Percentiles rank a stretch among this genome's conserved stretches.
Conservation (phyloP, 2,888 invertebrate species). For the Ophraella communa region DNA sequence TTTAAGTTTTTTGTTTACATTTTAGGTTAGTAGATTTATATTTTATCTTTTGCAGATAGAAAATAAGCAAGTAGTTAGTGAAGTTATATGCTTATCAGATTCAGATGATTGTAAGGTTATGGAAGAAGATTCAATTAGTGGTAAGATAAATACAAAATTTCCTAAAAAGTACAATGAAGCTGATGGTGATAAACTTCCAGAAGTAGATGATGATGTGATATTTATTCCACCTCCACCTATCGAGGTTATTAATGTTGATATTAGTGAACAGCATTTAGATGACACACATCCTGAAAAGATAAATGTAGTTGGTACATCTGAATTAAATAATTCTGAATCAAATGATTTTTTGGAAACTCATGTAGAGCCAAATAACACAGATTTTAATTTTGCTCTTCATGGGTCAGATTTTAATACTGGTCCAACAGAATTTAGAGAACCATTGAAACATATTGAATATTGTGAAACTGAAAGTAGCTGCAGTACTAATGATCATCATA, state of each 20-base stretch:
- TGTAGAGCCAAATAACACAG: slow-evolving; percentile 34
- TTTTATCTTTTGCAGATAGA: not conserved
- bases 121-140: slow-evolving; percentile 8
- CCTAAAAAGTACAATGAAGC: slow-evolving; percentile 30
- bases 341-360: slow-evolving; percentile 51
- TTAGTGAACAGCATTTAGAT: slow-evolving; percentile 31
- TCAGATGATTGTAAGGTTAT: slow-evolving; percentile 23
- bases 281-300: slow-evolving; percentile 20
- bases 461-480: slow-evolving; percentile 54
- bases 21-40: too few species aligned
- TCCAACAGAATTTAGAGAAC: slow-evolving; percentile 41
- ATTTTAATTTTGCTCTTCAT: slow-evolving; percentile 52
- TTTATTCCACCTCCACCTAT: slow-evolving; percentile 49
- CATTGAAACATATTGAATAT: slow-evolving; percentile 43
- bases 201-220: slow-evolving; percentile 46
- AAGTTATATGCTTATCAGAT: slow-evolving; percentile 5
- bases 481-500: slow-evolving; percentile 44
- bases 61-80: not conserved
- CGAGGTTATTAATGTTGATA: slow-evolving; percentile 48
- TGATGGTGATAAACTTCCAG: slow-evolving; percentile 29
- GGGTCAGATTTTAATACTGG: slow-evolving; percentile 48
- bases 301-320: slow-evolving; percentile 39
- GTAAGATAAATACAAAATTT: slow-evolving; percentile 23
- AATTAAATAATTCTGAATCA: slow-evolving; percentile 38
- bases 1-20: too few species aligned